These are phyloP conservation scores for Oncorhynchus kisutch DNA, from an alignment of 2,113 vertebrate species.

Conservation along the genomic window DNA sequence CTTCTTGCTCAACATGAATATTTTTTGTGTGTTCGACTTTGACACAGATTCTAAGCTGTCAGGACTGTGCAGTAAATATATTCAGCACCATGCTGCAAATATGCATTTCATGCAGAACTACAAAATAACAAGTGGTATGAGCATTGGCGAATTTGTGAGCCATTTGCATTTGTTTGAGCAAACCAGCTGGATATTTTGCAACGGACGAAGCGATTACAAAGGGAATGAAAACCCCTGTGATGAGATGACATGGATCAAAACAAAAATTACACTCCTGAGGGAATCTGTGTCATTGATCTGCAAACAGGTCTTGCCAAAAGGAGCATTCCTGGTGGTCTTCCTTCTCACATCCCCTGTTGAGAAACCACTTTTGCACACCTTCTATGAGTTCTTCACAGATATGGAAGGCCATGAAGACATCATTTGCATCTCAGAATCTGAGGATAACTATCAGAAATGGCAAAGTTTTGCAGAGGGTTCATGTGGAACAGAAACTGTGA, in stretches of 20 bases:
- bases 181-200: slow-evolving; percentile 72
- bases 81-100: slow-evolving; percentile 65
- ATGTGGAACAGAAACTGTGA: slow-evolving; percentile 65
- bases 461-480: slow-evolving; percentile 68
- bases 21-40: slow-evolving; percentile 84
- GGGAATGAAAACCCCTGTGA: slow-evolving; percentile 72
- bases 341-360: slow-evolving; percentile 75
- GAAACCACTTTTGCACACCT: slow-evolving; percentile 75
- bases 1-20: slow-evolving; percentile 76
- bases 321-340: slow-evolving; percentile 77
- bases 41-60: slow-evolving; percentile 76
- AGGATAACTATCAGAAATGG: slow-evolving; percentile 70
- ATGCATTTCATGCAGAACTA: slow-evolving; percentile 76
- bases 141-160: slow-evolving; percentile 56
- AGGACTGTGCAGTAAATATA: slow-evolving; percentile 74
- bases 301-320: slow-evolving; percentile 73
- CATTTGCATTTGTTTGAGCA: slow-evolving; percentile 73
- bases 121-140: slow-evolving; percentile 49
- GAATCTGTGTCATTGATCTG: slow-evolving; percentile 77
- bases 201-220: too few species aligned
- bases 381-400: slow-evolving; percentile 79
- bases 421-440: slow-evolving; percentile 75
- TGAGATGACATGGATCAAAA: slow-evolving; percentile 79
- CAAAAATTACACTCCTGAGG: slow-evolving; percentile 69
- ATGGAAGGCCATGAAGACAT: slow-evolving; percentile 81